These are phyloP conservation scores for Rhinogobio ventralis DNA, from an alignment of 2,797 vertebrate species.

Conservation along the genomic window DNA sequence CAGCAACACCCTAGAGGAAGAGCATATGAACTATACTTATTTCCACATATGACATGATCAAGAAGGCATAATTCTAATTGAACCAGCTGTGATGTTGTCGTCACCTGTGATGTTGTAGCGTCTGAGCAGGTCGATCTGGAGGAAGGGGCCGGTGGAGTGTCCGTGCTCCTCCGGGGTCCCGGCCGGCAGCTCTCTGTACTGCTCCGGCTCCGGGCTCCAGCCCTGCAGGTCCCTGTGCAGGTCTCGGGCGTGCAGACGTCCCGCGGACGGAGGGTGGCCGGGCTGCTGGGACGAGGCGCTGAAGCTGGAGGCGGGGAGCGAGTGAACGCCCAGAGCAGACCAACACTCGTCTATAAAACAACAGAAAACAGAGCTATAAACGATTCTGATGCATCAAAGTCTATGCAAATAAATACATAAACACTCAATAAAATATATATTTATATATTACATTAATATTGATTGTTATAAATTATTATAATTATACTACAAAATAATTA, in stretches of 20 bases:
- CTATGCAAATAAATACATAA: not conserved
- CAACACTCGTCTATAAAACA: constrained; percentile 82
- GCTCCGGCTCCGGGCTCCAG: constrained; percentile 78
- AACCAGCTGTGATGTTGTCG: not conserved
- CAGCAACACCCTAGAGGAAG: not conserved
- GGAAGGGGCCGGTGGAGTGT: constrained; percentile 67
- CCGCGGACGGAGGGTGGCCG: constrained; percentile 73
- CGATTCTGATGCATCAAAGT: not conserved
- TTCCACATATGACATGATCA: not conserved
- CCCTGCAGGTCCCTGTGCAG: constrained; percentile 73
- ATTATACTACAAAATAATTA: too few relatives aligned
- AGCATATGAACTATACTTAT: not conserved
- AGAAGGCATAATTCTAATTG: not conserved
- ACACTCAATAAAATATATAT: not conserved
- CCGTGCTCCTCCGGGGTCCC: constrained; percentile 68
- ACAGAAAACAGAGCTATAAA: constrained; percentile 3
- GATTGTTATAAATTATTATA: too few relatives aligned
- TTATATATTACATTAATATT: too few relatives aligned
- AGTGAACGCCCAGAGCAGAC: constrained; percentile 79
- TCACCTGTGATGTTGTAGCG: constrained; percentile 86
- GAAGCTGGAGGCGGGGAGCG: constrained; percentile 77
- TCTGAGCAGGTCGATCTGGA: constrained; percentile 83
- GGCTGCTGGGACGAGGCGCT: constrained; percentile 74
- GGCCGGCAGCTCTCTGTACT: constrained; percentile 71
- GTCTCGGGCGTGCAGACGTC: constrained; percentile 68